Evolutionary conservation across 2,888 invertebrate species (phyloP), one percentile per base, ranked within the genome.

Genomic region (Caenorhabditis sp.): DNA sequence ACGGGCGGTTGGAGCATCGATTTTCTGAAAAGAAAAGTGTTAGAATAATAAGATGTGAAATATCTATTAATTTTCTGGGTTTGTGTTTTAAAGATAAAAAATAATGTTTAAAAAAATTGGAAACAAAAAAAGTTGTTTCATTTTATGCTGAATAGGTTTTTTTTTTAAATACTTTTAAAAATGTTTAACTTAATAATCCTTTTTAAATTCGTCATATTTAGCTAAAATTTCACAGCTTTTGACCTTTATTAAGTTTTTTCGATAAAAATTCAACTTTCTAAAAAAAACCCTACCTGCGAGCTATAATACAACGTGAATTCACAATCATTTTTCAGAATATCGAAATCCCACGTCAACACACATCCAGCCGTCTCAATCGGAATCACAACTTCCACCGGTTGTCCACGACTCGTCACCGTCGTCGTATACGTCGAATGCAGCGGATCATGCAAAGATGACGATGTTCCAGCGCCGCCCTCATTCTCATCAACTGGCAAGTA

Each of bases 311-410:
- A 76, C 25, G 80, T 92, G 90, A 95, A 96, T 75, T 92, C 92
- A 82, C 95, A 92, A 89, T 94, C 94, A 87, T 94, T 93, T 26
- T 94, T 92, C 88, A 95, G 91, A 63, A 95, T 93, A 90, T 96
- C 95, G 90, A 95, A 96, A 90, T 96, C 96, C 95, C 95, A 96
- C 26, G 95, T 95, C 56, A 96, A 91, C 70, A 96, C 95, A 88
- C 93, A 93, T 83, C 94, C 94, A 17, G 93, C 92, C 89, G 95
- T 94, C 66, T 92, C 91, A 82, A 94, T 93, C 60, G 91, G 91
- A 63, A 96, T 92, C 76, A 93, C 79, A 31, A 90, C 89, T 87
- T 90, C 90, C 70, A 89, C 87, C 12, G 90, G 89, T 67, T 85
- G 88, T 38, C 89, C 90, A 76, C 88, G 88, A 63, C 88, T 88